A percentile compares a stretch with the other conserved stretches of the same genome.
Evolutionary conservation across 2,888 invertebrate species (phyloP).

Genomic region (Timandra comae): DNA sequence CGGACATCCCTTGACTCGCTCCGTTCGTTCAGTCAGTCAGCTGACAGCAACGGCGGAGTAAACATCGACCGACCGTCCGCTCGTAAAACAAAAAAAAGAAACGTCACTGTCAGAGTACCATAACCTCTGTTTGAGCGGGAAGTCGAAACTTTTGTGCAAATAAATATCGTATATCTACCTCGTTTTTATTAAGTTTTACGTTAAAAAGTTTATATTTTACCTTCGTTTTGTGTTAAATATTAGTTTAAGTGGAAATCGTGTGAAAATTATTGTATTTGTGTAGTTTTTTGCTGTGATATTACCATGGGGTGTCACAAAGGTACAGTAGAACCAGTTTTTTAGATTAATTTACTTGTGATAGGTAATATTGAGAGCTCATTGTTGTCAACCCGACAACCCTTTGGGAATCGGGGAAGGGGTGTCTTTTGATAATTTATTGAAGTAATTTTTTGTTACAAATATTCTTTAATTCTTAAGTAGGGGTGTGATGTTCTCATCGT

Average conservation of each 20-base stretch:
- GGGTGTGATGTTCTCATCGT: constrained; percentile 5
- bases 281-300: not conserved
- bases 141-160: no score
- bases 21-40: constrained; percentile 19
- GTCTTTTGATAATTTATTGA: constrained; percentile 5
- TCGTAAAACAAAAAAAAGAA: constrained; percentile 6
- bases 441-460: not conserved
- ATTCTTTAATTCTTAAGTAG: not conserved
- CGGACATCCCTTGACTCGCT: no score
- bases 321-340: constrained; percentile 7
- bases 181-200: not conserved
- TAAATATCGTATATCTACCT: not conserved
- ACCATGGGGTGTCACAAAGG: constrained; percentile 1
- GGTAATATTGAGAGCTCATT: not conserved
- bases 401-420: not conserved
- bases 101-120: not conserved
- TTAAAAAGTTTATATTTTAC: not conserved
- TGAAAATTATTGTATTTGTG: no score
- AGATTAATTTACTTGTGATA: not conserved
- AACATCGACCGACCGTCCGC: constrained; percentile 2
- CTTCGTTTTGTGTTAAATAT: no score
- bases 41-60: constrained; percentile 16
- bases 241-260: no score
- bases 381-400: not conserved
- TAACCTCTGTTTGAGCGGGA: constrained; percentile 6